Base-by-base conservation (phyloP, 1,140 invertebrate genomes). In the Brachionus manjavacas region DNA sequence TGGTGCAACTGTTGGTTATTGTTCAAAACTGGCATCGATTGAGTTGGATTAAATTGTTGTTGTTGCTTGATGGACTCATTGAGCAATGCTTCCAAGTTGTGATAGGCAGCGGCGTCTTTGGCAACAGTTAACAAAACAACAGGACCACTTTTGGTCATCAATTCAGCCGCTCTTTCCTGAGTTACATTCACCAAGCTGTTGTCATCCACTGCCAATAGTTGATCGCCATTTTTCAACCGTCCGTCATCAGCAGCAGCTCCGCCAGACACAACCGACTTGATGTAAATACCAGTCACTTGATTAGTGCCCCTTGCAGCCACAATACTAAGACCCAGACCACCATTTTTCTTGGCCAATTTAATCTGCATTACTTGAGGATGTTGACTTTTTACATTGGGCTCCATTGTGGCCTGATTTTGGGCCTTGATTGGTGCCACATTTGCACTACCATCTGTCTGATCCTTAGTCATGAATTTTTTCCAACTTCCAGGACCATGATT, bases 101-200 rank as follows among this genome's bases (percentile, higher is more conserved):
- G 68, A 41, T 35, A 49, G 11, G 25, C 20, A 20, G 84, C 84
- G 6, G 84, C 84, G n/a, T 60, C 80, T 76, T 85, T 85, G 12
- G 41, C 46, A 7, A 85, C 31, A 46, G 41, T 31, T n/a, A 85
- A 84, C 14, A 25, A 23, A 8, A 85, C 80, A 35, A 83, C 9
- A 31, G 78, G 68, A 43, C 80, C 80, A 74, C 74, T 55, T 31
- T 66, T 35, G 49, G 20, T 74, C 31, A 83, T 55, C 25, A 60
- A 23, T 55, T 72, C 72, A 72, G 81, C 85, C 11, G 85, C 85
- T 88, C 87, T 87, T 91, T 99, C 97, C 90, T 99, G 97, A 4
- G 95, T 95, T 83, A 99, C 96, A 68, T 96, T 96, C 35, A 97
- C 93, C 60, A 99, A 91, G 87, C 95, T 97, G 88, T 97, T 94